Evolutionary conservation across 2,888 invertebrate genomes (phyloP), one percentile per base, ranked within the genome.

Genomic region (Stegophylla sp.): DNA sequence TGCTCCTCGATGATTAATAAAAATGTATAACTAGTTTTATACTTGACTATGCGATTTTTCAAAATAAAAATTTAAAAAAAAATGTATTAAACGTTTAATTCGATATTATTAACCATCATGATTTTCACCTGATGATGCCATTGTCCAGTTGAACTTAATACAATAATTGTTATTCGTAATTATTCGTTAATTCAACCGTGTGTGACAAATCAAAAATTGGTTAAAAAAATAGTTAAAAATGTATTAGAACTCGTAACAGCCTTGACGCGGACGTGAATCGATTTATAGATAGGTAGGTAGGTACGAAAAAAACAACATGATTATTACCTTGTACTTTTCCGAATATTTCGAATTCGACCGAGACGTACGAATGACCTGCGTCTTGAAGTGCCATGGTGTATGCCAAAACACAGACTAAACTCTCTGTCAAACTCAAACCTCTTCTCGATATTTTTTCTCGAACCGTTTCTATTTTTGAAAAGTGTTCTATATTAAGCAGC

Each of bases 261-360:
- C n/a, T 56, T 56, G 2, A 23, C 20, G 0, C 10, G n/a, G 17
- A 17, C 3, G 17, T n/a, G 4, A 17, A 56, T 43, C 3, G 23
- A 56, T 23, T 10, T n/a, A 61, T 61, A 41, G n/a, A n/a, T n/a
- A n/a, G n/a, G n/a, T n/a, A n/a, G n/a, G n/a, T n/a, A n/a, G n/a
- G 13, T 71, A 71, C 7, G 41, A 12, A 2, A 56, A 63, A 43
- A 74, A n/a, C n/a, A 4, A 85, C 87, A n/a, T n/a, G n/a, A n/a
- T n/a, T n/a, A n/a, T 87, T 88, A 95, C 95, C 95, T 91, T 95
- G 95, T 53, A 96, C 95, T 88, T 93, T 92, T 81, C 96, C 96
- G 86, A 90, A 95, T 82, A 96, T 94, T 88, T 96, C 95, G 86
- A 95, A 96, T 85, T 96, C 95, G 61, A 94, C 93, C 56, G 94